A percentile compares a stretch with the other conserved stretches of the same genome.
Evolutionary conservation across 2,797 vertebrate species (phyloP).

Genomic region (Neoniphon sammara): DNA sequence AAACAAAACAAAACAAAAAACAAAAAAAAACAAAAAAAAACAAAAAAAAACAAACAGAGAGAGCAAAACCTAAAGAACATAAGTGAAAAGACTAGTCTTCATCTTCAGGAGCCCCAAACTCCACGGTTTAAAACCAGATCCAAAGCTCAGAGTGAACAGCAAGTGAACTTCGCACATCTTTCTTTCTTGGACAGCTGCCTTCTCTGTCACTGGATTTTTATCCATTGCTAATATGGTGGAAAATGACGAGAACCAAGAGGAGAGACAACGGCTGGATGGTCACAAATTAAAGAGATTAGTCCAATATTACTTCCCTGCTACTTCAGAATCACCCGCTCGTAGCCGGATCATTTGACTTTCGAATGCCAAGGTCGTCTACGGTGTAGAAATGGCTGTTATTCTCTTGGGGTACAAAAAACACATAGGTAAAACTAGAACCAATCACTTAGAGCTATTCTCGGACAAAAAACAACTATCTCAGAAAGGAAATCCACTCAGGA

Average conservation of each 20-base stretch:
- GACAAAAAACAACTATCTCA: conserved; percentile 30
- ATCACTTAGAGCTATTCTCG: neutral
- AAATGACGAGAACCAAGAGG: conserved; percentile 75
- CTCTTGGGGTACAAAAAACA: conserved; percentile 20
- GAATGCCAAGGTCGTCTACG: conserved; percentile 49
- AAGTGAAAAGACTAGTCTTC: conserved; percentile 21
- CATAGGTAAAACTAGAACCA: too few relatives aligned
- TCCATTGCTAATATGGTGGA: conserved; percentile 79
- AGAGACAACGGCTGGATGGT: conserved; percentile 76
- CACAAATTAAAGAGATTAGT: conserved; percentile 83
- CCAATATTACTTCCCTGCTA: conserved; percentile 75
- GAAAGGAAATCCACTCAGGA: neutral
- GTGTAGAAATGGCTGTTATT: conserved; percentile 28
- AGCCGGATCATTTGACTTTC: conserved; percentile 68
- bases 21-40: too few relatives aligned
- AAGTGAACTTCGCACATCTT: conserved; percentile 59
- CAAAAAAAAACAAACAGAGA: too few relatives aligned
- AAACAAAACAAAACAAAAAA: too few relatives aligned
- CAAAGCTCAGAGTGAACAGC: conserved; percentile 18
- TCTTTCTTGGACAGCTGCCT: conserved; percentile 57
- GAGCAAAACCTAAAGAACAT: neutral
- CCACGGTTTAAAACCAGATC: conserved; percentile 4
- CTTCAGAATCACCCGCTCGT: conserved; percentile 71
- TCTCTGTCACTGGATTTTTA: conserved; percentile 59
- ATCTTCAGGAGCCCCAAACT: neutral